A percentile compares a stretch with the other conserved stretches of the same genome.
These are phyloP conservation scores for Nesometra sesokonis DNA, from an alignment of 35 echinoderm and acorn worm genomes.

Conservation along the genomic window DNA sequence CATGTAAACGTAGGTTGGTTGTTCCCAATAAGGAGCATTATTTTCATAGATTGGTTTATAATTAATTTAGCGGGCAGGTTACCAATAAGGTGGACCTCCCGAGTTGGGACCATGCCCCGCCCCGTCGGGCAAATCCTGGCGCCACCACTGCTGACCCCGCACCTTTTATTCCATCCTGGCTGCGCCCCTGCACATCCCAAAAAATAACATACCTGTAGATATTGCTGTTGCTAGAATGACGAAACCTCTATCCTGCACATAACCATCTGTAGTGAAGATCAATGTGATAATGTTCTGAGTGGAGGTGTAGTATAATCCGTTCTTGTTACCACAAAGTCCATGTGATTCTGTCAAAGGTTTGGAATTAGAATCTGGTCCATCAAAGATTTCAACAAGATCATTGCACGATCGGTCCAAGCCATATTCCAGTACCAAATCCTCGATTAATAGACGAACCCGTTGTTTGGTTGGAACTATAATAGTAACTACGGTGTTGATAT, in stretches of 20 bases:
- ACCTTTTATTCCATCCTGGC: too few species aligned
- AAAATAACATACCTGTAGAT: background rate
- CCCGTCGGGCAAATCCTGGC: too few species aligned
- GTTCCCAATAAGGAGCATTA: too few species aligned
- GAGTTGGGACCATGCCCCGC: too few species aligned
- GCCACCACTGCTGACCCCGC: too few species aligned
- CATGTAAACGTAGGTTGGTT: too few species aligned
- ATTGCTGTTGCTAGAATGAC: background rate
- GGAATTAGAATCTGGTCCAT: background rate
- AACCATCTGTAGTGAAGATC: background rate
- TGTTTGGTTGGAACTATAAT: background rate
- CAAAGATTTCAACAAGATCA: background rate
- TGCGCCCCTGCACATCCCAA: too few species aligned
- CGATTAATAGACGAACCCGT: background rate
- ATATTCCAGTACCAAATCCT: background rate
- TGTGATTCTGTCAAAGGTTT: background rate
- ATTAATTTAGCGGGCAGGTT: too few species aligned
- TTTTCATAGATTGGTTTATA: too few species aligned
- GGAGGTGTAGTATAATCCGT: background rate
- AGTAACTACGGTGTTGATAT: background rate
- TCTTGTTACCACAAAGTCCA: background rate
- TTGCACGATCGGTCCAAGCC: background rate
- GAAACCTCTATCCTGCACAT: background rate
- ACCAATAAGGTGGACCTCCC: too few species aligned
- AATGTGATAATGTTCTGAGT: background rate